Base-by-base conservation (phyloP, 30 jellyfish, hydroid and myxozoan genomes). In the Sanderia malayensis region DNA sequence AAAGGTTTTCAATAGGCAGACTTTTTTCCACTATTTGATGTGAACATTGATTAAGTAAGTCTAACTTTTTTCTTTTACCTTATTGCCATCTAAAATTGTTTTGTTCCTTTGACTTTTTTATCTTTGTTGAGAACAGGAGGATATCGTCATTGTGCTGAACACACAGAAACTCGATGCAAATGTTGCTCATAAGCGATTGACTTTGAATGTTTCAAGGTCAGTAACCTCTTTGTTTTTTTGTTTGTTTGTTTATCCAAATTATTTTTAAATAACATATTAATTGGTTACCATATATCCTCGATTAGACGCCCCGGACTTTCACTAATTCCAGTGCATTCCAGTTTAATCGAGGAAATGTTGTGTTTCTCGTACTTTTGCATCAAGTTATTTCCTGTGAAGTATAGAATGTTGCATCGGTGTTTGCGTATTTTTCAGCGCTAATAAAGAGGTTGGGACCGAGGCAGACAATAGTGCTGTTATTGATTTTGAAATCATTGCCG, bases 401-500 rank as follows among this genome's bases (percentile, higher is more conserved):
- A n/a, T n/a, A n/a, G n/a, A n/a, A n/a, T n/a, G n/a, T n/a, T n/a
- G n/a, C n/a, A n/a, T n/a, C n/a, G n/a, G n/a, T n/a, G n/a, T n/a
- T n/a, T n/a, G n/a, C n/a, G n/a, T n/a, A n/a, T n/a, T n/a, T 79
- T 73, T 28, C 60, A 87, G 96, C 69, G 87, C 85, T 24, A 87
- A 87, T 58, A 32, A 22, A 6, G 96, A 87, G 49, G 70, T 15
- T 19, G 79, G 71, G 11, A 87, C 96, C 1, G 58, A 60, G 69
- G 71, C 29, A 33, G 94, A 87, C 79, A 87, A 87, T 61, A 61
- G 25, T 17, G 30, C 73, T 22, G 57, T 44, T 19, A 77, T 81
- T 60, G 20, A 29, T 2, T 34, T 87, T 31, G 65, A 44, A 22
- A 78, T 87, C 1, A 82, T 78, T 10, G 91, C 89, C 1, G 64